Evolutionary conservation across 2,888 invertebrate species (phyloP).

Genomic region (Molorchus minor): DNA sequence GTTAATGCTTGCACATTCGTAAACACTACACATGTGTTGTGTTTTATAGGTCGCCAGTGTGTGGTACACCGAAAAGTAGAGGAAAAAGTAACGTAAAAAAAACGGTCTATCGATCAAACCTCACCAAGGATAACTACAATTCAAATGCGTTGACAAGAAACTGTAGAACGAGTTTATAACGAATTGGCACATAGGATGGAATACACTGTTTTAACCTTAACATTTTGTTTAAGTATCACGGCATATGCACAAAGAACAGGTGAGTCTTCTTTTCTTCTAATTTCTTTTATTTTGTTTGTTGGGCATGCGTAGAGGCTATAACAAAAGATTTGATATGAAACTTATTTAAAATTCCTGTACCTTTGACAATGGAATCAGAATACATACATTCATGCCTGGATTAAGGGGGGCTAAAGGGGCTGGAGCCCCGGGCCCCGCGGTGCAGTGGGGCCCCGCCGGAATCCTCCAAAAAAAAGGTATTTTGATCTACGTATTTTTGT

Average conservation of each 20-base stretch:
- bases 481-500: too few species aligned
- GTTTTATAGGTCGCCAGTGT: slow-evolving; percentile 19
- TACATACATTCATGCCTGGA: too few species aligned
- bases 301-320: too few species aligned
- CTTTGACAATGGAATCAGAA: too few species aligned
- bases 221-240: slow-evolving; percentile 27
- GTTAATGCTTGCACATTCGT: slow-evolving; percentile 11
- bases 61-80: too few species aligned
- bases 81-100: slow-evolving; percentile 17
- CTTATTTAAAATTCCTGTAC: too few species aligned
- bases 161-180: slow-evolving; percentile 14
- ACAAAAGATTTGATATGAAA: too few species aligned
- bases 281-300: too few species aligned
- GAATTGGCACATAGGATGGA: slow-evolving; percentile 24
- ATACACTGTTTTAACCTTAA: slow-evolving; percentile 25
- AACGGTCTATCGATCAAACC: slow-evolving; percentile 32
- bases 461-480: too few species aligned
- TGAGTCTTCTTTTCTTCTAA: slow-evolving; percentile 20
- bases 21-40: slow-evolving; percentile 25
- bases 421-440: too few species aligned
- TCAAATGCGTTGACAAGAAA: slow-evolving; percentile 24
- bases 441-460: too few species aligned
- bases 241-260: slow-evolving; percentile 18
- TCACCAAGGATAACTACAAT: slow-evolving; percentile 28
- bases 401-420: too few species aligned